Evolutionary conservation across 1,140 invertebrate genomes (phyloP).

Genomic region (Drosophila sproati): DNA sequence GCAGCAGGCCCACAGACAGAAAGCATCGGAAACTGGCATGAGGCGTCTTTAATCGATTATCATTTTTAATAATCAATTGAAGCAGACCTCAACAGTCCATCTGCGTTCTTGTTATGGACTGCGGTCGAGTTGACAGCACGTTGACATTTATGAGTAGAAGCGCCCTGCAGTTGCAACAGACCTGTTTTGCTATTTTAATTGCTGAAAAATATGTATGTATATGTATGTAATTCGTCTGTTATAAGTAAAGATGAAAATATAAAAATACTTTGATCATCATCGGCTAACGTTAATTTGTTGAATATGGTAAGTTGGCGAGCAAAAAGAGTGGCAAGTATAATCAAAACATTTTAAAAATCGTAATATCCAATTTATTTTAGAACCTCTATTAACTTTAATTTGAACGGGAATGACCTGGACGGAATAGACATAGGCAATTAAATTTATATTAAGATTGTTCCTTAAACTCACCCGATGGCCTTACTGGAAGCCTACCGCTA

Average conservation of each 20-base stretch:
- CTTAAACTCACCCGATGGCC: conserved; percentile 1
- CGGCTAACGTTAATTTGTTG: conserved; percentile 17
- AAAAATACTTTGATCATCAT: conserved; percentile 30
- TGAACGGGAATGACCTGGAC: background rate
- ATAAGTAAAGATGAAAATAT: conserved; percentile 48
- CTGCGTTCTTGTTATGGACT: conserved; percentile 51
- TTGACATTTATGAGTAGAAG: conserved; percentile 67
- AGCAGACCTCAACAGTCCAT: conserved; percentile 38
- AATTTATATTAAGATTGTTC: background rate
- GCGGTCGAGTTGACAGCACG: conserved; percentile 30
- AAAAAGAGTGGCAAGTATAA: background rate
- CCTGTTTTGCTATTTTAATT: conserved; percentile 50
- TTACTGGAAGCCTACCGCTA: background rate
- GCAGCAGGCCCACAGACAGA: conserved; percentile 43
- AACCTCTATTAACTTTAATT: background rate
- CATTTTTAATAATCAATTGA: conserved; percentile 84
- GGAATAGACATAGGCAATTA: background rate
- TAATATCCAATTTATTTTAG: background rate
- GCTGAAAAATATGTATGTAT: conserved; percentile 27
- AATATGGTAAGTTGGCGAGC: no score
- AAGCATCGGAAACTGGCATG: conserved; percentile 25
- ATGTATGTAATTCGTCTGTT: background rate
- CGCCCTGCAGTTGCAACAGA: conserved; percentile 19
- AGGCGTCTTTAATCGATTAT: conserved; percentile 79
- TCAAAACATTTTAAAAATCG: background rate